These are phyloP conservation scores for Pempheris klunzingeri DNA, from an alignment of 2,797 vertebrate genomes.

Conservation along the genomic window DNA sequence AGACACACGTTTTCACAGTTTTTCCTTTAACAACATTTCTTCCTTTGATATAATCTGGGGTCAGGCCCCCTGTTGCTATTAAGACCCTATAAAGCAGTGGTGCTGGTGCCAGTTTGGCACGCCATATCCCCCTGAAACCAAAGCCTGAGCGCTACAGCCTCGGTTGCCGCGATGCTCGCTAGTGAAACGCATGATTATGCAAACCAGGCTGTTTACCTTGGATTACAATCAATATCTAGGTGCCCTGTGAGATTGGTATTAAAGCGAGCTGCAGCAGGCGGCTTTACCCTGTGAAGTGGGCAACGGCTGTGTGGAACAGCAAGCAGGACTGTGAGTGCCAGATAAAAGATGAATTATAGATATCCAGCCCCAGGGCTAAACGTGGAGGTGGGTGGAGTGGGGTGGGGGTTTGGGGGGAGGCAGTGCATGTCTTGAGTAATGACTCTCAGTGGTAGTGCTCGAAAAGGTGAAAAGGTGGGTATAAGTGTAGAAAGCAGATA, in stretches of 20 bases:
- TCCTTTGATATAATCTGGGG: conserved; percentile 68
- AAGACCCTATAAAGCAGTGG: conserved; percentile 61
- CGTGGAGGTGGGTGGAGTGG: conserved; percentile 62
- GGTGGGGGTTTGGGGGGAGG: conserved; percentile 18
- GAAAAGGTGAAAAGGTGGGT: conserved; percentile 64
- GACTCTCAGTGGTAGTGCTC: conserved; percentile 69
- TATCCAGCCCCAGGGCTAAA: conserved; percentile 77
- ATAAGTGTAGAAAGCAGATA: conserved; percentile 63
- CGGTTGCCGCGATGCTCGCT: conserved; percentile 40
- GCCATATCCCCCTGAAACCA: conserved; percentile 56
- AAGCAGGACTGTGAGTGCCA: conserved; percentile 82
- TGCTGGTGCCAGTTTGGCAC: conserved; percentile 61
- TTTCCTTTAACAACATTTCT: conserved; percentile 54
- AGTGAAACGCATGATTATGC: conserved; percentile 78
- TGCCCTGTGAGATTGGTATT: conserved; percentile 81
- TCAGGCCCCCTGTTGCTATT: conserved; percentile 66
- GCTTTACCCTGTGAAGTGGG: conserved; percentile 86
- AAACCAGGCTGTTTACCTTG: conserved; percentile 86
- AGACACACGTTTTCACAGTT: conserved; percentile 46
- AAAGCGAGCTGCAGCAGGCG: conserved; percentile 76
- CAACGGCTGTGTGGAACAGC: conserved; percentile 85
- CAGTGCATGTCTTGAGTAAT: conserved; percentile 68
- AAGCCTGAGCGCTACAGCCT: conserved; percentile 34
- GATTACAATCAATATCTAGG: conserved; percentile 83
- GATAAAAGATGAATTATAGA: conserved; percentile 88